A percentile compares a stretch with the other conserved stretches of the same genome.
These are phyloP conservation scores for Cepaea hortensis DNA, from an alignment of 2,888 invertebrate genomes.

Conservation along the genomic window DNA sequence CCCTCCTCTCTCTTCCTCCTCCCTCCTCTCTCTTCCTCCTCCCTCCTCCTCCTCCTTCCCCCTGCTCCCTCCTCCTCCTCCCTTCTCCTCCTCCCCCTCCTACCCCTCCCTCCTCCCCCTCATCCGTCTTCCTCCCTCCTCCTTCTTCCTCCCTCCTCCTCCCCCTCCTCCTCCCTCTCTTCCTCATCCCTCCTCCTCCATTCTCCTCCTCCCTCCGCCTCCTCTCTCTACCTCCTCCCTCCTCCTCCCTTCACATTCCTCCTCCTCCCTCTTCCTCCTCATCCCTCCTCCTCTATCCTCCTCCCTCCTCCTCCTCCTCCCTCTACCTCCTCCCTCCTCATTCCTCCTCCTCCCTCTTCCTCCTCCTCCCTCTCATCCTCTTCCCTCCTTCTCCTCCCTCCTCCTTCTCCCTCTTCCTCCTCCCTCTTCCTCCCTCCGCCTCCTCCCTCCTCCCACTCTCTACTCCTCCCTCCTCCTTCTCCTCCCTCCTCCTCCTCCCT, in stretches of 20 bases:
- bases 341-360: not conserved
- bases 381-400: not conserved
- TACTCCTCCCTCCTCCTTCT: not conserved
- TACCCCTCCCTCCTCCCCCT: not conserved
- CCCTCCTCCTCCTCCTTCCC: not conserved
- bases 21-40: not conserved
- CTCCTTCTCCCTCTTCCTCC: not conserved
- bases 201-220: too few species aligned
- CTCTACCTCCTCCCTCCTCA: not conserved
- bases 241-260: too few species aligned
- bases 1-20: not conserved
- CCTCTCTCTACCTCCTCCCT: too few species aligned
- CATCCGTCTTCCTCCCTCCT: too few species aligned
- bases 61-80: not conserved
- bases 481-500: not conserved
- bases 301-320: not conserved
- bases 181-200: too few species aligned
- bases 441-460: not conserved
- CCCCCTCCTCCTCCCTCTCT: too few species aligned
- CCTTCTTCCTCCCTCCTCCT: too few species aligned
- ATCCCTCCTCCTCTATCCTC: not conserved
- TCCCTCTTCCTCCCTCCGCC: not conserved
- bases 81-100: not conserved
- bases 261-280: not conserved
- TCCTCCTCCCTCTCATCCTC: not conserved